These are phyloP conservation scores for Formica exsecta DNA, from an alignment of 1,140 invertebrate species.

Conservation along the genomic window DNA sequence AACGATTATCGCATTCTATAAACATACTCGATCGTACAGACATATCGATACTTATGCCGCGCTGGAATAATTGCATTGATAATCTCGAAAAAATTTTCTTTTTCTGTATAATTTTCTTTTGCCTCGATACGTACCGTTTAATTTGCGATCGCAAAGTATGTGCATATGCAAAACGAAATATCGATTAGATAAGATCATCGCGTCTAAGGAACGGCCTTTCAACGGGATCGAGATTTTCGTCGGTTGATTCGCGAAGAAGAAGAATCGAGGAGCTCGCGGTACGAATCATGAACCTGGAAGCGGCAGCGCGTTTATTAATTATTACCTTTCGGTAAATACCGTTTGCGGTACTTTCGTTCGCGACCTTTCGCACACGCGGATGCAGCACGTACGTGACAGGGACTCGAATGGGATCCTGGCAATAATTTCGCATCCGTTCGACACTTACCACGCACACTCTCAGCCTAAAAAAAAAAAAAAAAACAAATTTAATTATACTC, in stretches of 20 bases:
- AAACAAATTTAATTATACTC: no score
- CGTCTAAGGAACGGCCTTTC: not conserved
- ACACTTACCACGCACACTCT: not conserved
- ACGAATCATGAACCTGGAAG: slow-evolving; percentile 60
- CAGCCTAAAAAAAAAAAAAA: not conserved
- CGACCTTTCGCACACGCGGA: slow-evolving; percentile 60
- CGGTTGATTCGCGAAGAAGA: not conserved
- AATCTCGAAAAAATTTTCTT: slow-evolving; percentile 9
- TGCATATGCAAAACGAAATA: not conserved
- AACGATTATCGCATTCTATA: not conserved
- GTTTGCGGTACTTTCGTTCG: slow-evolving; percentile 62
- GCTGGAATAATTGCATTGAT: not conserved
- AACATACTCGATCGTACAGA: not conserved
- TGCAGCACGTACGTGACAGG: slow-evolving; percentile 59
- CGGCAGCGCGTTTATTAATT: slow-evolving; percentile 60
- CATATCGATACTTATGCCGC: not conserved
- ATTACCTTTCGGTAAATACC: slow-evolving; percentile 70
- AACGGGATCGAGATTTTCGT: not conserved
- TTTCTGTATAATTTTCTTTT: not conserved
- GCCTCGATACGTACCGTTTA: not conserved
- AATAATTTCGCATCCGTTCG: slow-evolving; percentile 63
- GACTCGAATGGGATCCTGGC: slow-evolving; percentile 62
- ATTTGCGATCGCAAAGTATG: not conserved
- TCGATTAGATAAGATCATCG: slow-evolving; percentile 1
- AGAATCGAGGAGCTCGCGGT: slow-evolving; percentile 14